Conservation (phyloP, 2,888 invertebrate species). For the Argyresthia goedartella region DNA sequence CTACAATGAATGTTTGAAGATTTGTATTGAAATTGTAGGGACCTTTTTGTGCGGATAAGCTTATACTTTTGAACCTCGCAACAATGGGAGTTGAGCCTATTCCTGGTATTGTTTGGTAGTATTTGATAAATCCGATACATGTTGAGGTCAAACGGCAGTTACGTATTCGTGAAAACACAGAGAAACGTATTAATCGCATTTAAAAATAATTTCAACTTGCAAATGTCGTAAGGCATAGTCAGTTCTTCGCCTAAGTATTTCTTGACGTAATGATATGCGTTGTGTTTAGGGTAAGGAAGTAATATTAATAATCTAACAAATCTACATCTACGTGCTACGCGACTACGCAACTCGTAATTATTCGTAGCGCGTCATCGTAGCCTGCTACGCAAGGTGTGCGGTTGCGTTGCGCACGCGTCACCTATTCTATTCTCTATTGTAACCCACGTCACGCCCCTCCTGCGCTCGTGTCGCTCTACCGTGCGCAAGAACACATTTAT, state of each 20-base stretch:
- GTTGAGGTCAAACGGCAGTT: slow-evolving; percentile 28
- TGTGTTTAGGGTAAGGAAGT: too few relatives aligned
- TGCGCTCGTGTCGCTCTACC: slow-evolving; percentile 26
- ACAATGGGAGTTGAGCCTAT: slow-evolving; percentile 38
- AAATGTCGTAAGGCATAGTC: too few relatives aligned
- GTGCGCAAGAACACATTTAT: slow-evolving; percentile 42
- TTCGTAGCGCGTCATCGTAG: background rate
- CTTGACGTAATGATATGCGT: too few relatives aligned
- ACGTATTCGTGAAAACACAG: background rate
- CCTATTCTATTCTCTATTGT: slow-evolving; percentile 36
- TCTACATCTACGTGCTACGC: too few relatives aligned
- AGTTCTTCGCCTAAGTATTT: too few relatives aligned
- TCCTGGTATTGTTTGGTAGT: slow-evolving; percentile 26
- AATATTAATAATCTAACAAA: too few relatives aligned
- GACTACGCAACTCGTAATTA: background rate
- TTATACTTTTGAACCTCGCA: slow-evolving; percentile 38
- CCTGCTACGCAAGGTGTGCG: slow-evolving; percentile 37
- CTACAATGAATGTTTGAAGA: slow-evolving; percentile 55
- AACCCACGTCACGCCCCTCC: slow-evolving; percentile 48
- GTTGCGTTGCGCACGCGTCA: slow-evolving; percentile 49
- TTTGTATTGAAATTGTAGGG: slow-evolving; percentile 44
- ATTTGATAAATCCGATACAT: slow-evolving; percentile 10
- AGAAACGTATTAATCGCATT: too few relatives aligned
- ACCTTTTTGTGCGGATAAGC: slow-evolving; percentile 41
- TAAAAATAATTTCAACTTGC: too few relatives aligned